Percentiles rank a stretch among this genome's conserved stretches.
phyloP scores from a whole-genome alignment of 92 coral and sea anemone genomes.

The Paragorgia papillata region DNA sequence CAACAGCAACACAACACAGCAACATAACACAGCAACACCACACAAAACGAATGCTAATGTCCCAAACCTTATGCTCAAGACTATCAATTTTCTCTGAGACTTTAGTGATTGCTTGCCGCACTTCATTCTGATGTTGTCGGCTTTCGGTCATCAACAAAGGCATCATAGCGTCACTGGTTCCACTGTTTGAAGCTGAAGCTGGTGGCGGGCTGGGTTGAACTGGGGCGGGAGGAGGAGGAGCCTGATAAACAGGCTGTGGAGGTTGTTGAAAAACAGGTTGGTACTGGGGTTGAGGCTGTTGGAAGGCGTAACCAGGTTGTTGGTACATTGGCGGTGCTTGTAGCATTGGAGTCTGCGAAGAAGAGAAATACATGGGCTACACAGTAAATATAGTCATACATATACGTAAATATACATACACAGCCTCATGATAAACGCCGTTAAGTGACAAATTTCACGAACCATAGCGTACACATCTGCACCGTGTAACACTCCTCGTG shows the following conservation, averaged over 20 bases:
- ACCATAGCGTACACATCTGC: too few relatives aligned
- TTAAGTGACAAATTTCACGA: too few relatives aligned
- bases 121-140: conserved; percentile 94
- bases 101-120: conserved; percentile 87
- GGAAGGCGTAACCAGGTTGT: conserved; percentile 59
- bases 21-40: too few relatives aligned
- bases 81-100: conserved; percentile 90
- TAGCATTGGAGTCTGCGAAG: not conserved
- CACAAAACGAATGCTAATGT: too few relatives aligned
- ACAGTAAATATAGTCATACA: too few relatives aligned
- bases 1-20: too few relatives aligned
- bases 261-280: conserved; percentile 72
- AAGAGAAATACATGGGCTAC: not conserved
- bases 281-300: conserved; percentile 58
- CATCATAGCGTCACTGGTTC: conserved; percentile 91
- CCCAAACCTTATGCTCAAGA: conserved; percentile 75
- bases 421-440: too few relatives aligned
- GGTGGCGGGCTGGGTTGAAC: conserved; percentile 61
- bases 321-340: conserved; percentile 64
- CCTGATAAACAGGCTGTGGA: conserved; percentile 48
- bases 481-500: too few relatives aligned
- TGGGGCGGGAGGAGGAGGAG: conserved; percentile 60
- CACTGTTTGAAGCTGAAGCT: conserved; percentile 67
- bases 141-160: conserved; percentile 97
- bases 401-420: too few relatives aligned